These are phyloP conservation scores for Ips nitidus DNA, from an alignment of 1,140 invertebrate genomes.

Conservation along the genomic window DNA sequence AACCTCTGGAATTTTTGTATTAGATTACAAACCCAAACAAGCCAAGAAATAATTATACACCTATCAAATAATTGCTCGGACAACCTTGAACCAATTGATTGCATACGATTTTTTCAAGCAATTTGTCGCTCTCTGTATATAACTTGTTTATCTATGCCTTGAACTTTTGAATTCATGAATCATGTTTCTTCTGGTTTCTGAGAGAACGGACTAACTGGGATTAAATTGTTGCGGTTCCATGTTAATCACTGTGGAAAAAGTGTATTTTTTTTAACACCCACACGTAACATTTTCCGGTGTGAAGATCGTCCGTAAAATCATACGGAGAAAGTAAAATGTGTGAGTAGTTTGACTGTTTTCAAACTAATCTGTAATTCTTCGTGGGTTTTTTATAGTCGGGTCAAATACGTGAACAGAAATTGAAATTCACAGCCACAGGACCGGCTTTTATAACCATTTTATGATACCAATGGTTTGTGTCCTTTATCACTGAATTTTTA, in stretches of 20 bases:
- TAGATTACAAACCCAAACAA: constrained; percentile 3
- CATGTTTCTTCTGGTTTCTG: constrained; percentile 12
- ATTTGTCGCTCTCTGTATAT: constrained; percentile 10
- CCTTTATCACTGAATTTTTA: too few species aligned
- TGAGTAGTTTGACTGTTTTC: background rate
- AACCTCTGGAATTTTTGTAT: constrained; percentile 3
- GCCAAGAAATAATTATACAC: constrained; percentile 7
- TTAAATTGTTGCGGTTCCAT: background rate
- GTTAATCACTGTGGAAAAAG: background rate
- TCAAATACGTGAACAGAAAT: constrained; percentile 19
- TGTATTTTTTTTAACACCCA: background rate
- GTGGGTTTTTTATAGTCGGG: constrained; percentile 12
- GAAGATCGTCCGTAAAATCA: background rate
- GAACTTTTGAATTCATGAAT: constrained; percentile 21
- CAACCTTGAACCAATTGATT: constrained; percentile 21
- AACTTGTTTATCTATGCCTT: constrained; percentile 10
- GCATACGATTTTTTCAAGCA: constrained; percentile 16
- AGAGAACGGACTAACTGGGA: background rate
- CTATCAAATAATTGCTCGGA: constrained; percentile 8
- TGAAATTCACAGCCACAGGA: background rate
- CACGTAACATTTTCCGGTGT: background rate
- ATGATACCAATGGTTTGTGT: too few species aligned
- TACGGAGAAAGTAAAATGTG: constrained; percentile 6
- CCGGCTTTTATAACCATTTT: background rate
- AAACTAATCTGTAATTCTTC: constrained; percentile 11